Percentiles rank a stretch among this genome's conserved stretches.
These are phyloP conservation scores for Anoplopoma fimbria DNA, from an alignment of 2,113 vertebrate species.

Conservation along the genomic window DNA sequence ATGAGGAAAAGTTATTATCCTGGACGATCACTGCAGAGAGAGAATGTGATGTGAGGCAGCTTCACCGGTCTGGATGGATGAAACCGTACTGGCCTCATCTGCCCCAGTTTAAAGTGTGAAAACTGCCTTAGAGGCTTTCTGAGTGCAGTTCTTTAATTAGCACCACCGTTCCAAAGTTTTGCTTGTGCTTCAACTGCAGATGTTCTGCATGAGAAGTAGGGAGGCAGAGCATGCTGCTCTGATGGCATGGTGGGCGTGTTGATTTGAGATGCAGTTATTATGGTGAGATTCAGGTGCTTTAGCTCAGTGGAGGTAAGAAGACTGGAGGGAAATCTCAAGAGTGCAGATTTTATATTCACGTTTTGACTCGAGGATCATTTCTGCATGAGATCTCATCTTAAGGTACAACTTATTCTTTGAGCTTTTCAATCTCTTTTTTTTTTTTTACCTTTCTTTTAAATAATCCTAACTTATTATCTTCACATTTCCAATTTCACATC, in stretches of 20 bases:
- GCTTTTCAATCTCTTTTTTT: not conserved
- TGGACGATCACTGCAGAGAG: not conserved
- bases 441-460: not conserved
- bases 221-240: slow-evolving; percentile 3
- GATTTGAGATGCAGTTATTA: not conserved
- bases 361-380: slow-evolving; percentile 3
- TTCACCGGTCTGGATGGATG: not conserved
- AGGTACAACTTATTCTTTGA: not conserved
- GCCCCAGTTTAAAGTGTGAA: slow-evolving; percentile 48
- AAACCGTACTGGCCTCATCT: not conserved
- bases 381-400: not conserved
- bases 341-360: not conserved
- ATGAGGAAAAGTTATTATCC: not conserved
- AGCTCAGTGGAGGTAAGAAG: not conserved
- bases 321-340: not conserved
- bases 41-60: not conserved
- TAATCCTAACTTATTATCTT: not conserved
- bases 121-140: slow-evolving; percentile 43
- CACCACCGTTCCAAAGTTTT: slow-evolving; percentile 9
- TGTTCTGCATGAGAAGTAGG: slow-evolving; percentile 38
- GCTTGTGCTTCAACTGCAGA: slow-evolving; percentile 39
- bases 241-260: too few species aligned
- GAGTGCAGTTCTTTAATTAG: slow-evolving; percentile 48
- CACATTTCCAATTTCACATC: not conserved
- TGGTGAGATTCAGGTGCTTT: too few species aligned